phyloP scores from a whole-genome alignment of 2,113 vertebrate species.

The Neodon shergylaensis region DNA sequence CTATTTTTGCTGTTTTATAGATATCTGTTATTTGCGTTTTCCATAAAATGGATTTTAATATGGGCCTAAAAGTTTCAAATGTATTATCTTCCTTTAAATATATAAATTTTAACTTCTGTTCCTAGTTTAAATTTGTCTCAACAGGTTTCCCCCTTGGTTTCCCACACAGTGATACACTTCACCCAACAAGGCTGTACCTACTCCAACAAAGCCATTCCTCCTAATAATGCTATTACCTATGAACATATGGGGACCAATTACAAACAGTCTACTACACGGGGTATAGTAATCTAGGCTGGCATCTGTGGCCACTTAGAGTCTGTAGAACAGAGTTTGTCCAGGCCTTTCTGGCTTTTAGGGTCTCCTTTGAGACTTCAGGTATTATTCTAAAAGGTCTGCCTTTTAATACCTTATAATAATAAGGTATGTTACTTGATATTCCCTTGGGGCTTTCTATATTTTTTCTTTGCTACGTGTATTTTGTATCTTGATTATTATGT shows the following conservation, averaged over 20 bases:
- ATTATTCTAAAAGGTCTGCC: background rate
- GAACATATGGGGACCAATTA: background rate
- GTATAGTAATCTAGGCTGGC: background rate
- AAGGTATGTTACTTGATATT: background rate
- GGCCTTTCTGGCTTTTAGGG: background rate
- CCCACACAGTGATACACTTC: background rate
- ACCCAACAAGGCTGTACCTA: background rate
- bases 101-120: too few species aligned
- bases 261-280: background rate
- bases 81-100: too few species aligned
- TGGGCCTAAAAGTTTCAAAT: too few species aligned
- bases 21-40: too few species aligned
- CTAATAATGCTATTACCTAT: background rate
- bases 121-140: too few species aligned
- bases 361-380: background rate
- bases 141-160: too few species aligned
- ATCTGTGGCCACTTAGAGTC: background rate
- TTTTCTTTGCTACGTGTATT: background rate
- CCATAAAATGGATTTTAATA: too few species aligned
- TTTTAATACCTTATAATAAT: too few species aligned
- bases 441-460: background rate
- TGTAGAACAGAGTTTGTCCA: background rate
- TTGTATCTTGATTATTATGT: background rate
- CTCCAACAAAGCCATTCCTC: background rate
- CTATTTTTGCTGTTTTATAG: too few species aligned